Evolutionary conservation across 2,888 invertebrate species (phyloP).

Genomic region (Chloroclystis v-ata): DNA sequence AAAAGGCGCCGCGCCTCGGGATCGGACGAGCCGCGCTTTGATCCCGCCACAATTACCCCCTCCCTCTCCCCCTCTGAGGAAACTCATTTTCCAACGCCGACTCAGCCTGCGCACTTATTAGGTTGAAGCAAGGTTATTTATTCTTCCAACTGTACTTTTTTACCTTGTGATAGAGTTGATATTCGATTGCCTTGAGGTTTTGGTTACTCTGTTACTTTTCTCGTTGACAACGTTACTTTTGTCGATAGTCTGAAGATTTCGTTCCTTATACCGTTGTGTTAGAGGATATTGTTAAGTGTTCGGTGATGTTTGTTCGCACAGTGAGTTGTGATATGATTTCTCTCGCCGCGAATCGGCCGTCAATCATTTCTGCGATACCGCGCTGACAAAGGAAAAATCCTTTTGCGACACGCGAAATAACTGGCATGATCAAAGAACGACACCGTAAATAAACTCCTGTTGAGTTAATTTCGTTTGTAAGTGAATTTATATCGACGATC

Average conservation of each 20-base stretch:
- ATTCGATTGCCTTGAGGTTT: constrained; percentile 22
- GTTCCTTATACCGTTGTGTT: constrained; percentile 17
- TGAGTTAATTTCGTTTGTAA: constrained; percentile 62
- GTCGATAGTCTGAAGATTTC: background rate
- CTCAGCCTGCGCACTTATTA: constrained; percentile 70
- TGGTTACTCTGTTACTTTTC: constrained; percentile 27
- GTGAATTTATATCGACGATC: constrained; percentile 45
- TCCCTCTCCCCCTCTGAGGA: constrained; percentile 50
- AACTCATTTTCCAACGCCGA: constrained; percentile 75
- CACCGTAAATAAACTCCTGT: constrained; percentile 60
- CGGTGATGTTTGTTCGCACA: constrained; percentile 7
- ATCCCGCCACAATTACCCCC: constrained; percentile 64
- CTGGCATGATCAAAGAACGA: constrained; percentile 70
- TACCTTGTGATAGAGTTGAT: constrained; percentile 23
- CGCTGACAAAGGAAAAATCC: constrained; percentile 74
- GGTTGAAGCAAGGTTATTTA: constrained; percentile 37
- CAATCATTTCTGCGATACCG: constrained; percentile 68
- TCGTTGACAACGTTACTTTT: constrained; percentile 24
- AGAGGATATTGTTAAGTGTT: constrained; percentile 24
- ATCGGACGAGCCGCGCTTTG: constrained; percentile 59
- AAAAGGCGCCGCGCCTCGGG: constrained; percentile 65
- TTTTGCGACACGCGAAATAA: constrained; percentile 56
- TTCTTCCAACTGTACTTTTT: constrained; percentile 9
- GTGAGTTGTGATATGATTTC: constrained; percentile 42
- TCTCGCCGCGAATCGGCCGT: constrained; percentile 67